Conservation (phyloP, 2,888 invertebrate species). For the Sphaerophoria rueppellii region DNA sequence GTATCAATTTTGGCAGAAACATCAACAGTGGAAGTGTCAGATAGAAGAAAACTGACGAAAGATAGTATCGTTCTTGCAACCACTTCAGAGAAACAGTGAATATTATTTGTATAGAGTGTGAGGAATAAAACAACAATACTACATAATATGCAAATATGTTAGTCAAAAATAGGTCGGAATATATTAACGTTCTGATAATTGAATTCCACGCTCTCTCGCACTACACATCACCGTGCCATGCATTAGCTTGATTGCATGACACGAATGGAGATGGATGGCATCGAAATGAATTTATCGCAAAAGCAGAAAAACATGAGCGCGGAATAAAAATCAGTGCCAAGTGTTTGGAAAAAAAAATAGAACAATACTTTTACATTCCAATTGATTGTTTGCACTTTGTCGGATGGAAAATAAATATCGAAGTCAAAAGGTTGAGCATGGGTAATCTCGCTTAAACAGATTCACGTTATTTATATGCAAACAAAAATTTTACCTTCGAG, state of each 20-base stretch:
- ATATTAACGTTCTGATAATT: slow-evolving; percentile 5
- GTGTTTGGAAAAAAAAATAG: background rate
- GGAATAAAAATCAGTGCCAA: background rate
- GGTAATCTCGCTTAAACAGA: no score
- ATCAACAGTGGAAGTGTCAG: no score
- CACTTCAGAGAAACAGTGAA: no score
- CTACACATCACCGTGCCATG: slow-evolving; percentile 1
- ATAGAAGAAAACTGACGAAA: no score
- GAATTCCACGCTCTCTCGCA: slow-evolving; percentile 11
- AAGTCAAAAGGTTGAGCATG: no score
- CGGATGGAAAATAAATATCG: background rate
- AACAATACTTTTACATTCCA: background rate
- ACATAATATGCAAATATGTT: no score
- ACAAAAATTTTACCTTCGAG: no score
- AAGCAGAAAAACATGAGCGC: background rate
- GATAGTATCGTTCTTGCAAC: no score
- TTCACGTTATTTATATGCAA: no score
- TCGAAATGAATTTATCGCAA: background rate
- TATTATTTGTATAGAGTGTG: no score
- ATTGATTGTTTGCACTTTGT: background rate
- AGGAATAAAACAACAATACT: no score
- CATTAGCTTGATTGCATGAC: slow-evolving; percentile 24
- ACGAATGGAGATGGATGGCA: background rate
- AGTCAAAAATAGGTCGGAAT: background rate
- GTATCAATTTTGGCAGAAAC: no score